Evolutionary conservation across 2,113 vertebrate genomes (phyloP).

Genomic region (Amia ocellicauda): DNA sequence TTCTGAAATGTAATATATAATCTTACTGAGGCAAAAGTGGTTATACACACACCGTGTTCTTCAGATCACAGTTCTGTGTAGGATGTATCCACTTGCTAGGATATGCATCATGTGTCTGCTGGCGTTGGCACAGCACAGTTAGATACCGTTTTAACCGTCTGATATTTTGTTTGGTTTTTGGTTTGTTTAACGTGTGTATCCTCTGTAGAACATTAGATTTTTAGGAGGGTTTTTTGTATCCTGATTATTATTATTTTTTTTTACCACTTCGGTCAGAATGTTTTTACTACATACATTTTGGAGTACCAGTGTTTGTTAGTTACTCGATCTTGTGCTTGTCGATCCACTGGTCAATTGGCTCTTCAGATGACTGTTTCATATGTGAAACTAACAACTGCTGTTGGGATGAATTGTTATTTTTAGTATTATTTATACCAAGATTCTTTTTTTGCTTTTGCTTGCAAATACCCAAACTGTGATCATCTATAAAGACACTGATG

Average conservation of each 20-base stretch:
- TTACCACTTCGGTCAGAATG: conserved; percentile 24
- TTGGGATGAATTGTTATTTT: too few species aligned
- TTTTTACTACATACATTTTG: conserved; percentile 34
- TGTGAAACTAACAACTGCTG: too few species aligned
- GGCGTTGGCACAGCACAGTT: conserved; percentile 17
- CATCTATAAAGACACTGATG: too few species aligned
- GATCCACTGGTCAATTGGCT: not conserved
- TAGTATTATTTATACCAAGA: too few species aligned
- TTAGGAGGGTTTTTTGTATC: conserved; percentile 20
- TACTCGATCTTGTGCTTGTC: too few species aligned
- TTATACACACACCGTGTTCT: not conserved
- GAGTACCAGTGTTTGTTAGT: not conserved
- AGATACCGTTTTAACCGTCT: conserved; percentile 16
- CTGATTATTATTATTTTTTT: conserved; percentile 32
- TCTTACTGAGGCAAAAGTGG: conserved; percentile 8
- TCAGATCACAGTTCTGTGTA: not conserved
- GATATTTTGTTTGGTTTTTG: conserved; percentile 5
- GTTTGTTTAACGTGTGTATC: not conserved
- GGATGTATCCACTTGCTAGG: too few species aligned
- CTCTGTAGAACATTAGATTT: conserved; percentile 18
- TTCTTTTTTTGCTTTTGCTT: too few species aligned
- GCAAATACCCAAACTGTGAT: too few species aligned
- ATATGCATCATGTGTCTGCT: not conserved
- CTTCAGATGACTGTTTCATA: not conserved
- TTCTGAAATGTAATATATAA: conserved; percentile 14